Conservation (phyloP, 2,888 invertebrate species). For the Brachyptera risi region DNA sequence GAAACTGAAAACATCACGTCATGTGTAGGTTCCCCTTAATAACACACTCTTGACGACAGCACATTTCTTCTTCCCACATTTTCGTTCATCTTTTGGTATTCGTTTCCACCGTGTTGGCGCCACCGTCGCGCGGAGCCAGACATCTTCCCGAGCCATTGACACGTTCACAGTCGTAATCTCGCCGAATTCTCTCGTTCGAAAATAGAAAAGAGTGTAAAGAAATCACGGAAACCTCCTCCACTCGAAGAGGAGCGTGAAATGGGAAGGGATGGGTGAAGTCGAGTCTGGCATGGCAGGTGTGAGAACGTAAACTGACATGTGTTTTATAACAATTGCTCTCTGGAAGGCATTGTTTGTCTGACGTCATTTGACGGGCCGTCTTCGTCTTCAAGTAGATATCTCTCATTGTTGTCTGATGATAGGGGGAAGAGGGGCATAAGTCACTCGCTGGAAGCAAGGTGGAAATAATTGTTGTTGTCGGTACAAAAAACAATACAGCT, state of each 20-base stretch:
- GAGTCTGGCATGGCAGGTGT: constrained; percentile 19
- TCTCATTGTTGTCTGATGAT: too few relatives aligned
- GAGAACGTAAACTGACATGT: constrained; percentile 12
- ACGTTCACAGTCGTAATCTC: constrained; percentile 23
- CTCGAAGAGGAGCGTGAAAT: constrained; percentile 5
- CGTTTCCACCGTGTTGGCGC: constrained; percentile 20
- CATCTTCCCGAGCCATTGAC: constrained; percentile 15
- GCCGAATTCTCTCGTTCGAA: too few relatives aligned
- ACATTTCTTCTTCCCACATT: constrained; percentile 17
- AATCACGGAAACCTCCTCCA: constrained; percentile 17
- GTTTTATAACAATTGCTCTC: background rate
- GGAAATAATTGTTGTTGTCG: too few relatives aligned
- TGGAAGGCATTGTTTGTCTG: background rate
- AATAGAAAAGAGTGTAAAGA: background rate
- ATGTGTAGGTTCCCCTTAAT: too few relatives aligned
- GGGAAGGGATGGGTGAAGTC: background rate
- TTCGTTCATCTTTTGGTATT: constrained; percentile 4
- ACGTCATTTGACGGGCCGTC: too few relatives aligned
- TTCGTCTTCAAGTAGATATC: too few relatives aligned
- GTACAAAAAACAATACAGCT: too few relatives aligned
- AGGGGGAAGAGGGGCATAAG: too few relatives aligned
- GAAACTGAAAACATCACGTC: too few relatives aligned
- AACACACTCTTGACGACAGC: constrained; percentile 23
- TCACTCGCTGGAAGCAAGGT: too few relatives aligned
- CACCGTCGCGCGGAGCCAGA: constrained; percentile 3